These are phyloP conservation scores for Strix aluco DNA, from an alignment of 2,113 vertebrate genomes.

Conservation along the genomic window DNA sequence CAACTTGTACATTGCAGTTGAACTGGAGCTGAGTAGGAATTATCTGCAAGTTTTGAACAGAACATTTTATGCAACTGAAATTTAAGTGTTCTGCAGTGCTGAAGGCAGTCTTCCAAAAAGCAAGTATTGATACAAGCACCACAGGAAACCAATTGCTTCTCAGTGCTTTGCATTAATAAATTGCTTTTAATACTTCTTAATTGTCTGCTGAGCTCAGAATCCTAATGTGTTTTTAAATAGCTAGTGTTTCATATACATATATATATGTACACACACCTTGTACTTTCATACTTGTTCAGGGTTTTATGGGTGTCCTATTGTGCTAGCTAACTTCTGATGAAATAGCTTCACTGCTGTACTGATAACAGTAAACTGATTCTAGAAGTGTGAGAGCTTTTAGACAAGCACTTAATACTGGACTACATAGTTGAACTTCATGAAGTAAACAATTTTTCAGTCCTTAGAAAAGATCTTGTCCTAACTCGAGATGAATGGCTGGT, in stretches of 20 bases:
- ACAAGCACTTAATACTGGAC: background rate
- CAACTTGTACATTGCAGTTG: background rate
- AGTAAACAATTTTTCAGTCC: background rate
- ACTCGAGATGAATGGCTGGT: accelerated
- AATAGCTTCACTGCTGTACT: background rate
- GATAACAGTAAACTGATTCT: background rate
- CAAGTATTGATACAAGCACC: background rate
- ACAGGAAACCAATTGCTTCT: background rate
- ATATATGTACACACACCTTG: background rate
- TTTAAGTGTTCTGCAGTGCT: background rate
- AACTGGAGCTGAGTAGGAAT: background rate
- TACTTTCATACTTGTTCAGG: background rate
- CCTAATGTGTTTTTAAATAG: background rate
- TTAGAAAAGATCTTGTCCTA: background rate
- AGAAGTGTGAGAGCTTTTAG: background rate
- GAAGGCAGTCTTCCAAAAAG: background rate
- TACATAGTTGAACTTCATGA: background rate
- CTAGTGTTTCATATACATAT: background rate
- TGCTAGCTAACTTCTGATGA: background rate
- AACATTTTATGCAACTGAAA: background rate
- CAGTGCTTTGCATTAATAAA: constrained; percentile 16
- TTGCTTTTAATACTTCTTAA: constrained; percentile 19
- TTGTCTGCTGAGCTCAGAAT: constrained; percentile 8
- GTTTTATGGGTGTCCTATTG: background rate
- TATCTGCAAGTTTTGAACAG: background rate